A percentile compares a stretch with the other conserved stretches of the same genome.
Evolutionary conservation across 2,888 invertebrate species (phyloP).

Genomic region (Matsumyia berberina): DNA sequence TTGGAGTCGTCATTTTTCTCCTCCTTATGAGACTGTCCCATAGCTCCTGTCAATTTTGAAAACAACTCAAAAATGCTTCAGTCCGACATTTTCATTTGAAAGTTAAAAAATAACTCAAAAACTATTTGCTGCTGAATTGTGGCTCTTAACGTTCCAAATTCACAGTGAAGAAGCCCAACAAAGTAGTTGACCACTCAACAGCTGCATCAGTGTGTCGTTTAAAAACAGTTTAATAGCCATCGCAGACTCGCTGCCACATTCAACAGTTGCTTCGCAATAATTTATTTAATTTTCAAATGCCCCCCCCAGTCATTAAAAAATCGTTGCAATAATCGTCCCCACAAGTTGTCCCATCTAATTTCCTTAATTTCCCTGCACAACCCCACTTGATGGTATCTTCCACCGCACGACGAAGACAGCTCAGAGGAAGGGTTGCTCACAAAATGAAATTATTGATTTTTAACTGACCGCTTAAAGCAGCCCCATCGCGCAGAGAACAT

Average conservation of each 20-base stretch:
- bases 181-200: too few relatives aligned
- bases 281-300: neutral
- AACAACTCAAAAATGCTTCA: too few relatives aligned
- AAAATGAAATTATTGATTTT: constrained; percentile 64
- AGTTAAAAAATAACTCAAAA: too few relatives aligned
- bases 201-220: neutral
- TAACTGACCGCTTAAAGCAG: constrained; percentile 61
- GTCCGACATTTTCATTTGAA: too few relatives aligned
- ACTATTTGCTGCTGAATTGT: too few relatives aligned
- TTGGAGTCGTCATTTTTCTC: too few relatives aligned
- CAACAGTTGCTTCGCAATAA: constrained; percentile 1
- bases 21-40: too few relatives aligned
- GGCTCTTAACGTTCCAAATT: too few relatives aligned
- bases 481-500: constrained; percentile 16
- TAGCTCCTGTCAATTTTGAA: too few relatives aligned
- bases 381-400: neutral
- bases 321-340: constrained; percentile 6
- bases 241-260: neutral
- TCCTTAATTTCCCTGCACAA: neutral
- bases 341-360: constrained; percentile 1
- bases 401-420: neutral
- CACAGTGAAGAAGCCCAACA: too few relatives aligned
- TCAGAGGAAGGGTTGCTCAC: neutral
- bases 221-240: neutral
- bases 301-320: neutral